These are phyloP conservation scores for Pleuronectes platessa DNA, from an alignment of 2,113 vertebrate species.

Conservation along the genomic window DNA sequence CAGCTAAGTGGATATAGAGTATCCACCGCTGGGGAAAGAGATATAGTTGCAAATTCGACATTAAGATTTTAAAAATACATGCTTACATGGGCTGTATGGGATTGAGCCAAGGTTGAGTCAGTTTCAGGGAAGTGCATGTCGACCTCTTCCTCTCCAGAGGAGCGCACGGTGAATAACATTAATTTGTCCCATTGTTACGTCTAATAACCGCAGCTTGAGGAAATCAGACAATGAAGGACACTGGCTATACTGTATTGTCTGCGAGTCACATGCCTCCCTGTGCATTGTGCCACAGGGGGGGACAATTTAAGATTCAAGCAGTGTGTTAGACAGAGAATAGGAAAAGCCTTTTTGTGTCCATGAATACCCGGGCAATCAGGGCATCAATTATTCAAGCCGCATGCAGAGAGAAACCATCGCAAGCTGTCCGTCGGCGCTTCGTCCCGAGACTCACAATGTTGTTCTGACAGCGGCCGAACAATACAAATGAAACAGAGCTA, in stretches of 20 bases:
- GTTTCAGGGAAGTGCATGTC: background rate
- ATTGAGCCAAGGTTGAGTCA: slow-evolving; percentile 9
- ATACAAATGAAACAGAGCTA: slow-evolving; percentile 51
- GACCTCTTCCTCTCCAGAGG: background rate
- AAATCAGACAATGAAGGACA: slow-evolving; percentile 50
- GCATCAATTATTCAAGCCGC: slow-evolving; percentile 80
- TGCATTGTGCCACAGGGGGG: slow-evolving; percentile 46
- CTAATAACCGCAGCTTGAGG: slow-evolving; percentile 27
- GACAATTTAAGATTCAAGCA: slow-evolving; percentile 69
- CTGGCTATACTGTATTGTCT: slow-evolving; percentile 40
- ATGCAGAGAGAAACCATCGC: slow-evolving; percentile 67
- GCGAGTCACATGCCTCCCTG: slow-evolving; percentile 35
- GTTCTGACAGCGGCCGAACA: slow-evolving; percentile 53
- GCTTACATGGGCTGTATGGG: background rate
- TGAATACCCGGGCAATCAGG: slow-evolving; percentile 77
- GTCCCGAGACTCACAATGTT: slow-evolving; percentile 69
- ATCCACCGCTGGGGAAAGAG: slow-evolving; percentile 15
- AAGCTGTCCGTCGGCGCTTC: slow-evolving; percentile 61
- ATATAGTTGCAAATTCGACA: background rate
- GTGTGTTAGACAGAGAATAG: slow-evolving; percentile 72
- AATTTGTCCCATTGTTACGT: slow-evolving; percentile 26
- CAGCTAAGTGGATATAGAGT: slow-evolving; percentile 13
- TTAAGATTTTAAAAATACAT: background rate
- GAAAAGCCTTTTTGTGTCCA: slow-evolving; percentile 79
- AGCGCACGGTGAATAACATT: slow-evolving; percentile 2